Base-by-base conservation (phyloP, 1,140 invertebrate species). In the Drosophila nannoptera region DNA sequence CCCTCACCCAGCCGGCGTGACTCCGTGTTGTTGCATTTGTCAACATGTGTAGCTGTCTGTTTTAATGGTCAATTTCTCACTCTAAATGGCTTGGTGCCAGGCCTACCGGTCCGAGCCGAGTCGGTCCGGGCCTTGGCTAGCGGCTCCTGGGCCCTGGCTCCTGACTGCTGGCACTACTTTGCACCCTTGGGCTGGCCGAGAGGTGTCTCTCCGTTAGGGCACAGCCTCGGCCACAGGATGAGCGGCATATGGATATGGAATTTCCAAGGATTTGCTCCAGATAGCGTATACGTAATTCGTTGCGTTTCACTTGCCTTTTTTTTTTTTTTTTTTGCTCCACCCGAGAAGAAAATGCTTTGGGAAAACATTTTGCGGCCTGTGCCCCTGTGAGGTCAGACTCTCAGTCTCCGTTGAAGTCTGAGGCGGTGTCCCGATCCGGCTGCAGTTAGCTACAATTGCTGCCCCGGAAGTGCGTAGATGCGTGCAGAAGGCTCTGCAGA, bases 41-140 rank as follows among this genome's bases (percentile, higher is more conserved):
- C 83, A 87, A 84, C 84, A 83, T 84, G 68, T 84, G 80, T 84
- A 84, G 76, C 80, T 84, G 81, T 86, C 81, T 77, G 76, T 76
- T 87, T 84, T 87, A 88, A 87, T 88, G 87, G 87, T 69, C 87
- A 88, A 88, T 88, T 88, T 88, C 82, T 88, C 87, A 88, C 87
- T 77, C 87, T 88, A 88, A 88, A 88, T 88, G 82, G 76, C 68
- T 55, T 29, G 61, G 31, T 73, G 69, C 43, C 53, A 53, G 45
- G 45, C 40, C 58, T 56, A 64, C 35, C 43, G n/a, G 59, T 14
- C 16, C 38, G 7, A 33, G n/a, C 38, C 22, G 22, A 22, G 22
- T 38, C 43, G 36, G 50, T 14, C 38, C 59, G 45, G 59, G 31
- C 49, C 11, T 6, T 36, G 48, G 4, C 2, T 56, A 9, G 49